Evolutionary conservation across 2,888 invertebrate genomes (phyloP), one percentile per base, ranked within the genome.

Genomic region (Melieria omissa): DNA sequence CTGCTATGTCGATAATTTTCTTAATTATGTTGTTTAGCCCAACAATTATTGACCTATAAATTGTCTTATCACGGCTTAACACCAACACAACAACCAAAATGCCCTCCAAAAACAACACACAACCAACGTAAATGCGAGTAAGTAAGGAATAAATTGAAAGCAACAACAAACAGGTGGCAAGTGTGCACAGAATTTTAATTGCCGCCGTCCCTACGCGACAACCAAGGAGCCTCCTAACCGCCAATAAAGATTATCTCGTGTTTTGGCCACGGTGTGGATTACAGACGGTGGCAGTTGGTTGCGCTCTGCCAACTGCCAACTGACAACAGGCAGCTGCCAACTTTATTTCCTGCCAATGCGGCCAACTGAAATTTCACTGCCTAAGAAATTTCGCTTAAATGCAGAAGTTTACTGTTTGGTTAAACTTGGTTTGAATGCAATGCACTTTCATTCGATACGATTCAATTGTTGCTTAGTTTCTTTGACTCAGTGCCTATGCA

Each of bases 21-120:
- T 64, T 77, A 78, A 78, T 77, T 78, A 76, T 75, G 74, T 75
- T 76, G 75, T 78, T 74, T 74, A 74, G 74, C 73, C 70, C 72
- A 71, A 72, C 67, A 73, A 74, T 77, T 77, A 78, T 76, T 75
- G 69, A 73, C 72, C 71, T 69, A 76, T 76, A 77, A 78, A 78
- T 73, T 73, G 49, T 63, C 72, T 73, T 72, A 75, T 74, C 73
- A 57, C 42, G 63, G 44, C 49, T 55, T 61, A 29, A 60, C 29
- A 63, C 63, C 49, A 70, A 67, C 60, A 52, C 44, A 44, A 54
- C 42, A 16, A 14, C 64, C 14, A 44, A 64, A 29, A 44, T 65
- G 55, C 54, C 12, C 42, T 55, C 16, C 42, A 64, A 70, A 46
- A 14, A 12, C 61, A 61, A 57, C 46, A 41, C 47, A 63, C 55